Evolutionary conservation across 2,113 vertebrate species (phyloP).

Genomic region (Empidonax alnorum): DNA sequence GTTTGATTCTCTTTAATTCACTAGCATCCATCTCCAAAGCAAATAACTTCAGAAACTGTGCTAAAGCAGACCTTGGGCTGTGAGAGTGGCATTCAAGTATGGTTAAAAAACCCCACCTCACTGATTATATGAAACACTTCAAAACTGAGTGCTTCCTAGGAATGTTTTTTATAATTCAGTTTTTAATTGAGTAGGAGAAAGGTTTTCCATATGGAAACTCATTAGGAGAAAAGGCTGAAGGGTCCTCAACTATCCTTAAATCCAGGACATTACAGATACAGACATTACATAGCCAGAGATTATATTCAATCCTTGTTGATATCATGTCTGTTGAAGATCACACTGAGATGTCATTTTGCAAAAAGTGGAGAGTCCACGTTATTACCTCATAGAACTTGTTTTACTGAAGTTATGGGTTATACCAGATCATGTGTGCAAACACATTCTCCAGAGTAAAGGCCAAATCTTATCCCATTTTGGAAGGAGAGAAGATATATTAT

Average conservation of each 20-base stretch:
- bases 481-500: not conserved
- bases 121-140: not conserved
- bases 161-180: not conserved
- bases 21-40: not conserved
- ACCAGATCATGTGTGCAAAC: not conserved
- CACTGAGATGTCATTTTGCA: not conserved
- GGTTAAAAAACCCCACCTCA: not conserved
- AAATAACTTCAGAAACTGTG: not conserved
- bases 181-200: not conserved
- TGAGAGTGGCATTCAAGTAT: not conserved
- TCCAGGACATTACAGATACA: not conserved
- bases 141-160: not conserved
- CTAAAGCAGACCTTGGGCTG: not conserved
- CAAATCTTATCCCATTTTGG: not conserved
- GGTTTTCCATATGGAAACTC: not conserved
- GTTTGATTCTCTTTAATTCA: not conserved
- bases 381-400: not conserved
- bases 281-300: not conserved
- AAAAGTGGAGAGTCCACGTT: too few species aligned
- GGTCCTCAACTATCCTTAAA: not conserved
- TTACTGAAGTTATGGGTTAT: not conserved
- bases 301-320: not conserved
- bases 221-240: not conserved
- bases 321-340: not conserved
- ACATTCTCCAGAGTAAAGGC: not conserved